These are phyloP conservation scores for Eulemur rufifrons DNA, from an alignment of 2,113 vertebrate genomes.

Conservation along the genomic window DNA sequence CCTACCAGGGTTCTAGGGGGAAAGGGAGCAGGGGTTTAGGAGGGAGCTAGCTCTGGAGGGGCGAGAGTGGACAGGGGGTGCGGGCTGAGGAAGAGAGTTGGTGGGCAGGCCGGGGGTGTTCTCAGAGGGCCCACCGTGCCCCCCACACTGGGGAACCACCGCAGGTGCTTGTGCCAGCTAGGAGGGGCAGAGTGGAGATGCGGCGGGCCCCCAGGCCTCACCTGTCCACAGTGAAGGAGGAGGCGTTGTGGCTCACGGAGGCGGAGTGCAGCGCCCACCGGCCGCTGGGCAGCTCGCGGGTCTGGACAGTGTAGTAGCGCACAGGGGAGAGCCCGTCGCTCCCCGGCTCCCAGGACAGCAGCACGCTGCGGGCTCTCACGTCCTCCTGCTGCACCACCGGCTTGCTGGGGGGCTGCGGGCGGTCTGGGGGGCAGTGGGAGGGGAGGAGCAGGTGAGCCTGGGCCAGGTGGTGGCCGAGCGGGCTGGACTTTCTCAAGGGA, in stretches of 20 bases:
- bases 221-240: slow-evolving; percentile 93
- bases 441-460: background rate
- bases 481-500: background rate
- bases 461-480: accelerated
- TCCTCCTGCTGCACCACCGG: slow-evolving; percentile 88
- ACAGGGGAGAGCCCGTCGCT: slow-evolving; percentile 96
- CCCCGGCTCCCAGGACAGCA: slow-evolving; percentile 97
- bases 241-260: slow-evolving; percentile 90
- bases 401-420: slow-evolving; percentile 93
- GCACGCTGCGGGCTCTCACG: slow-evolving; percentile 88
- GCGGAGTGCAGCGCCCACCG: slow-evolving; percentile 92
- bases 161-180: too few species aligned
- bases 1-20: background rate
- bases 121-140: background rate
- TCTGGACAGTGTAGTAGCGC: slow-evolving; percentile 97
- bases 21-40: accelerated
- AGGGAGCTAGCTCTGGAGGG: background rate
- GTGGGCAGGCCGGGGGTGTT: background rate
- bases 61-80: accelerated
- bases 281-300: slow-evolving; percentile 91
- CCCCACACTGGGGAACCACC: too few species aligned
- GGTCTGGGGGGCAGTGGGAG: slow-evolving; percentile 83
- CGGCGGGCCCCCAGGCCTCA: slow-evolving; percentile 57
- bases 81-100: accelerated
- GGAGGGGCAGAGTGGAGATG: accelerated